Evolutionary conservation across 1,140 invertebrate species (phyloP).

Genomic region (Phthorimaea operculella): DNA sequence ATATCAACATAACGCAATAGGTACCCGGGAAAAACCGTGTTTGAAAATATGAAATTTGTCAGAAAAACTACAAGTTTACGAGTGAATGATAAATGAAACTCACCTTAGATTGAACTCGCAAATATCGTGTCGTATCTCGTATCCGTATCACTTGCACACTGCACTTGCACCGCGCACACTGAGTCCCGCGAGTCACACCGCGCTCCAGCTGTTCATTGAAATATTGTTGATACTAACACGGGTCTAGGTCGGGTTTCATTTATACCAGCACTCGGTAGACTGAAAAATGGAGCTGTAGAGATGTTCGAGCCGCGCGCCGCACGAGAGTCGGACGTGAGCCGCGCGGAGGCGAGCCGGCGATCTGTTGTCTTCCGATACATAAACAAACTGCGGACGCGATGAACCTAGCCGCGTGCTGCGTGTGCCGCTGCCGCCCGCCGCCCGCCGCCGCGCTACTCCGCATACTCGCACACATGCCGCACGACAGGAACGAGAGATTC

Average conservation of each 20-base stretch:
- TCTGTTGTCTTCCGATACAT: constrained; percentile 64
- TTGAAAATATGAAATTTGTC: too few species aligned
- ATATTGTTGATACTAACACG: neutral
- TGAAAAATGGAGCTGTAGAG: constrained; percentile 28
- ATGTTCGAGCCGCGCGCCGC: constrained; percentile 12
- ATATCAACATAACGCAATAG: too few species aligned
- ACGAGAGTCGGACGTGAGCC: constrained; percentile 8
- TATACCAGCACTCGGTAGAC: constrained; percentile 29
- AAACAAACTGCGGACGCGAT: constrained; percentile 57
- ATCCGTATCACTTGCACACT: constrained; percentile 6
- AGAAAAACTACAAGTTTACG: too few species aligned
- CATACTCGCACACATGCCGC: constrained; percentile 1
- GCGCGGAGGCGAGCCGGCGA: constrained; percentile 44
- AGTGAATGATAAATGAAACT: neutral
- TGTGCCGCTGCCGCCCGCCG: constrained; percentile 15
- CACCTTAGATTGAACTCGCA: neutral
- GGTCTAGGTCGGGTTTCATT: constrained; percentile 26
- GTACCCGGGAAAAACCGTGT: too few species aligned
- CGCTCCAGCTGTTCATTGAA: too few species aligned
- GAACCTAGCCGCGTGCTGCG: constrained; percentile 47
- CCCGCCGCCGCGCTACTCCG: constrained; percentile 8
- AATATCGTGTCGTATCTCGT: neutral
- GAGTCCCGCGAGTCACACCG: neutral
- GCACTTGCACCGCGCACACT: constrained; percentile 8
- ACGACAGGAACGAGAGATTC: too few species aligned